Conservation (phyloP, 1,140 invertebrate genomes). For the Drosophila cardini region DNA sequence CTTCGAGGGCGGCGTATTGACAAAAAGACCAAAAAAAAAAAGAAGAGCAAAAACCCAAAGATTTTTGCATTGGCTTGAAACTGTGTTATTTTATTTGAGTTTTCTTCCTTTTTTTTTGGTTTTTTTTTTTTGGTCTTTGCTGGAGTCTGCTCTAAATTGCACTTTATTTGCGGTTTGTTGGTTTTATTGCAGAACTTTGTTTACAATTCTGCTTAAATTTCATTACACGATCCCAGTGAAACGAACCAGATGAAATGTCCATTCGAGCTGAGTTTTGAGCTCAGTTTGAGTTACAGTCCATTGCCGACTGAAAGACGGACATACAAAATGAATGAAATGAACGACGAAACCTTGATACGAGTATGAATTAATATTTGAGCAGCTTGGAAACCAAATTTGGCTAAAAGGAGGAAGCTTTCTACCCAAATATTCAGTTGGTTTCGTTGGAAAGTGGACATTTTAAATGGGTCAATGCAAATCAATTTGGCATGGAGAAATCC, state of each 20-base stretch:
- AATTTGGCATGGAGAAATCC: not conserved
- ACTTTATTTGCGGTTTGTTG: constrained; percentile 72
- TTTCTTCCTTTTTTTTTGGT: constrained; percentile 5
- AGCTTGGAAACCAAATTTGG: constrained; percentile 44
- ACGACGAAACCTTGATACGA: constrained; percentile 80
- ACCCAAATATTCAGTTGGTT: not conserved
- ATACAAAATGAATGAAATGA: constrained; percentile 77
- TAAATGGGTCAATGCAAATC: constrained; percentile 28
- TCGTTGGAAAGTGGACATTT: not conserved
- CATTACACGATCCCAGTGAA: constrained; percentile 70
- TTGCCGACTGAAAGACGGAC: constrained; percentile 5
- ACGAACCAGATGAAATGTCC: constrained; percentile 45
- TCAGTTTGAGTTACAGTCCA: not conserved
- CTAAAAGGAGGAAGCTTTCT: constrained; percentile 33
- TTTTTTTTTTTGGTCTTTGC: constrained; percentile 8
- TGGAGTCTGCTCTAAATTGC: constrained; percentile 55
- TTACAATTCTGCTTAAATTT: constrained; percentile 78
- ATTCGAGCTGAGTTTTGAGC: constrained; percentile 3
- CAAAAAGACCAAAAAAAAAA: constrained; percentile 36
- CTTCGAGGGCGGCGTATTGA: constrained; percentile 37
- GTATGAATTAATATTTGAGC: constrained; percentile 83
- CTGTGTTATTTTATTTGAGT: constrained; percentile 2
- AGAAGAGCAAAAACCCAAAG: constrained; percentile 38
- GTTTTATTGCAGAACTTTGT: constrained; percentile 74
- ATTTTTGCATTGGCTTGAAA: constrained; percentile 13